Evolutionary conservation across 2,888 invertebrate species (phyloP), one percentile per base, ranked within the genome.

Genomic region (Meganola albula): DNA sequence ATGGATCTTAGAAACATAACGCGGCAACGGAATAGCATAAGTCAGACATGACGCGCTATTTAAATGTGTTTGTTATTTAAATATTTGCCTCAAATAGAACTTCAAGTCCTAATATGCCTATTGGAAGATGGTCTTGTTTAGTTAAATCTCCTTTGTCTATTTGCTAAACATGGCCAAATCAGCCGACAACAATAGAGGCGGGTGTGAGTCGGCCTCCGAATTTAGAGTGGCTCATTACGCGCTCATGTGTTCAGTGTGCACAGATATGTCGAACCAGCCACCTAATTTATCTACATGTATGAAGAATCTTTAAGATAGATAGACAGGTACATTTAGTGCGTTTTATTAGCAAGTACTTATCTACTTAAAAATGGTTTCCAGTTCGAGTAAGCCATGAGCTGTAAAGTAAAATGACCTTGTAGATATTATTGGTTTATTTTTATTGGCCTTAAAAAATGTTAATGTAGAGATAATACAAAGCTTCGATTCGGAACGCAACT

Each of bases 181-280:
- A 49, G 53, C 42, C 49, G 58, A 52, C 48, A 46, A 58, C 58
- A 51, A 57, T 55, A 55, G 55, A 50, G 51, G 50, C 49, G 38
- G 45, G 45, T 20, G 43, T 37, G 37, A 26, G 36, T 27, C 36
- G 29, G 32, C 33, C 34, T 35, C 27, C 34, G 56, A 58, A 58
- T 63, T 58, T 56, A 57, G 51, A 62, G 58, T 50, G 55, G 40
- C 46, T 63, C 53, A 62, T 63, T 62, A 57, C 41, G 44, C 42
- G 48, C 44, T 48, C 53, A 53, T 48, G 49, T 51, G 44, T 31
- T 38, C 18, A 25, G 49, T 51, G 44, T 31, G 40, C 18, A 25
- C 10, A 28, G 26, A 34, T 31, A 42, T 28, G 30, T 40, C 23
- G 27, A 8, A 27, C 16, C 24, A 12, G 31, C 22, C 31, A 29